Evolutionary conservation across 92 coral and sea anemone species (phyloP), one percentile per base, ranked within the genome.

Genomic region (Phenganax stokvisi): DNA sequence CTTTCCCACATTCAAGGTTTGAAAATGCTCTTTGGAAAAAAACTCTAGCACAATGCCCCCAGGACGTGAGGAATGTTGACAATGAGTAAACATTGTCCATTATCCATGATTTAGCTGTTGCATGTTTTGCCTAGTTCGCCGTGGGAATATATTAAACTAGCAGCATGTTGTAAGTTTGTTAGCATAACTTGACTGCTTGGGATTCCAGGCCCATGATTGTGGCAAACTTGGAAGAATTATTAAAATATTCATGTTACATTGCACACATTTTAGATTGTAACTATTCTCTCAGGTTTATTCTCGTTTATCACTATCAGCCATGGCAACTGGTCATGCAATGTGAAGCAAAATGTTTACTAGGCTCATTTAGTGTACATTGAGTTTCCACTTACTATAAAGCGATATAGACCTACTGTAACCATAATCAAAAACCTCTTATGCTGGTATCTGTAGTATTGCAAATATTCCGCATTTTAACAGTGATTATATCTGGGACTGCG

Each of bases 181-280:
- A 20, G 70, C 81, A 76, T 76, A 76, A 54, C 81, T 76, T 9
- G 60, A 69, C 81, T 76, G 6, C 54, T 76, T 76, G 64, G 70
- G 67, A 76, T 76, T 51, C 81, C 81, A 37, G 47, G 47, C 47
- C 47, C 47, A 37, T 37, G 47, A 37, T 37, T 5, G 47, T 37
- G 47, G 47, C 47, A 37, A 20, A 37, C 47, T 5, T 37, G 47
- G 47, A 37, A 37, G 5, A 37, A 37, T 37, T 37, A 37, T 37
- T 37, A 37, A 37, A 37, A 37, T 37, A 37, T 20, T 20, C 25
- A 20, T 20, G 47, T 37, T 37, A 5, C 47, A 37, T 37, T 37
- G 2, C 47, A 37, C 47, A 37, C 47, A 37, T 37, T 37, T 37
- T 1, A 37, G 47, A 37, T 37, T 37, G 47, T 1, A 37, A 37